These are phyloP conservation scores for Eulemur mongoz DNA, from an alignment of 2,797 vertebrate genomes.

Conservation along the genomic window DNA sequence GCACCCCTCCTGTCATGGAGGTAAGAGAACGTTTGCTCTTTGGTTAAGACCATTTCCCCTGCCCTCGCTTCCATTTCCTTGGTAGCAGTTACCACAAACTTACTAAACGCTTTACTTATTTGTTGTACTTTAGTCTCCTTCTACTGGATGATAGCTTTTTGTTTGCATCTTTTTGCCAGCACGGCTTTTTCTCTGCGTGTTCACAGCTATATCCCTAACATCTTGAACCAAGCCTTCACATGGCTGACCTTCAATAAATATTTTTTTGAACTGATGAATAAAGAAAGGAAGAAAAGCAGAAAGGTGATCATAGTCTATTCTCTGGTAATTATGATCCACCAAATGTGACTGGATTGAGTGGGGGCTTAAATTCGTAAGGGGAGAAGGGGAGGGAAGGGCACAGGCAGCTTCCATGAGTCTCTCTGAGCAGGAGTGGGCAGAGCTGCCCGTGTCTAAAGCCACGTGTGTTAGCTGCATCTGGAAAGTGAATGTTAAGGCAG, in stretches of 20 bases:
- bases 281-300: not conserved
- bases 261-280: constrained; percentile 1
- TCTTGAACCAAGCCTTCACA: not conserved
- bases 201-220: not conserved
- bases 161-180: not conserved
- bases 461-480: not conserved
- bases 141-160: not conserved
- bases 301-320: not conserved
- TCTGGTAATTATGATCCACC: not conserved
- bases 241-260: not conserved
- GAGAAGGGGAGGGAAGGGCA: too few relatives aligned
- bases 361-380: not conserved
- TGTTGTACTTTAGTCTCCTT: not conserved
- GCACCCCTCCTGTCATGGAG: not conserved
- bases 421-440: not conserved
- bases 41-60: not conserved
- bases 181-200: not conserved
- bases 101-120: not conserved
- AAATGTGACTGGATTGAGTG: not conserved
- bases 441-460: not conserved
- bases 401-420: fast-evolving
- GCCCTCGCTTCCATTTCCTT: not conserved
- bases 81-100: not conserved
- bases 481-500: not conserved
- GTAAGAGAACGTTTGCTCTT: not conserved